Evolutionary conservation across 2,113 vertebrate species (phyloP).

Genomic region (Paradoxurus hermaphroditus): DNA sequence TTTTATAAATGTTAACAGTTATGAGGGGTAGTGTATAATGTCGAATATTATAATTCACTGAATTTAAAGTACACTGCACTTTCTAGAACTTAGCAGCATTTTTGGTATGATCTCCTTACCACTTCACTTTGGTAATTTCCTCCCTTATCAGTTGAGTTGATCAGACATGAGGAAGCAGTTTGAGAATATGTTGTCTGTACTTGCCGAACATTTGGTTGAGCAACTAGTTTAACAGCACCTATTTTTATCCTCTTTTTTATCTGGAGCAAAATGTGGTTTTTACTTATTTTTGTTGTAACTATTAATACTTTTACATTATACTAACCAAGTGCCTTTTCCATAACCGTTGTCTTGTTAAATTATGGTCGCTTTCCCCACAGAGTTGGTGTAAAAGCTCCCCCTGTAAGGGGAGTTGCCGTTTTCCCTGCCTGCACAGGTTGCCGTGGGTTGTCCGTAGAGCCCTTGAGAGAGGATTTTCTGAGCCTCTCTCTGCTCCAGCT

Average conservation of each 20-base stretch:
- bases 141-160: conserved; percentile 7
- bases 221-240: conserved; percentile 14
- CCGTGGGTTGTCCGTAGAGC: neutral
- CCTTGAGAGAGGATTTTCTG: neutral
- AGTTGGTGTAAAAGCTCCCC: neutral
- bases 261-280: neutral
- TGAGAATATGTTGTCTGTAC: conserved; percentile 28
- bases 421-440: neutral
- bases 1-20: neutral
- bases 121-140: conserved; percentile 16
- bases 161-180: conserved; percentile 29
- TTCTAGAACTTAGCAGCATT: conserved; percentile 4
- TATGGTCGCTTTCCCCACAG: neutral
- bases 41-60: neutral
- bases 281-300: conserved; percentile 17
- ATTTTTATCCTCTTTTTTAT: conserved; percentile 29
- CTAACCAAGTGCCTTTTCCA: conserved; percentile 1
- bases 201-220: conserved; percentile 47
- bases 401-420: neutral
- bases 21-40: neutral
- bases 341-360: neutral
- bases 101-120: neutral
- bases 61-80: neutral
- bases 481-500: neutral
- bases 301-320: neutral